Evolutionary conservation across 2,113 vertebrate species (phyloP).

Genomic region (Laterallus jamaicensis): DNA sequence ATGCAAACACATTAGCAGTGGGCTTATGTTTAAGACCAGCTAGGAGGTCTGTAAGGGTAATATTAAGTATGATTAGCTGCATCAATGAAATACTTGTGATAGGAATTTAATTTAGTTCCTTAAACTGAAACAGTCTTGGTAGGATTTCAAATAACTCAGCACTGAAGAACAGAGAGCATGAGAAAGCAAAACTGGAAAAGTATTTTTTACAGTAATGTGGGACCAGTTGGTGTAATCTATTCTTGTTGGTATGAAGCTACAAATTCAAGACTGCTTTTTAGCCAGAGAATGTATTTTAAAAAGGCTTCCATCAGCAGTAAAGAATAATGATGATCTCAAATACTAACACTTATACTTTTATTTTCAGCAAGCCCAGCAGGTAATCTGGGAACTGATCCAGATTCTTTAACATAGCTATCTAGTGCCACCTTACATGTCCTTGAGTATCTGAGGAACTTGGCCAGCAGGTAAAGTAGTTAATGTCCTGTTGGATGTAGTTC

Average conservation of each 20-base stretch:
- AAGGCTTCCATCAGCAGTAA: background rate
- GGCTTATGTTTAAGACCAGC: background rate
- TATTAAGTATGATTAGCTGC: background rate
- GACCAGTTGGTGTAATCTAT: background rate
- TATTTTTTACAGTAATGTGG: background rate
- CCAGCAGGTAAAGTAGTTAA: background rate
- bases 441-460: background rate
- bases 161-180: background rate
- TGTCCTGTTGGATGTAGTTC: background rate
- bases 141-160: background rate
- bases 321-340: background rate
- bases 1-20: background rate
- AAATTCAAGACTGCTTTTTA: background rate
- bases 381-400: background rate
- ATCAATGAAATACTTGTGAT: background rate
- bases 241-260: background rate
- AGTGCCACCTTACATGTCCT: background rate
- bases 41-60: background rate
- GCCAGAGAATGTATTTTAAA: background rate
- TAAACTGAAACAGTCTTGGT: background rate
- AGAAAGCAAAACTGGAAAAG: background rate
- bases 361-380: background rate
- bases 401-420: background rate
- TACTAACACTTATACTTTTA: background rate
- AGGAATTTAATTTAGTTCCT: background rate